Conservation (phyloP, 2,888 invertebrate species). For the Drosophila paracracens region DNA sequence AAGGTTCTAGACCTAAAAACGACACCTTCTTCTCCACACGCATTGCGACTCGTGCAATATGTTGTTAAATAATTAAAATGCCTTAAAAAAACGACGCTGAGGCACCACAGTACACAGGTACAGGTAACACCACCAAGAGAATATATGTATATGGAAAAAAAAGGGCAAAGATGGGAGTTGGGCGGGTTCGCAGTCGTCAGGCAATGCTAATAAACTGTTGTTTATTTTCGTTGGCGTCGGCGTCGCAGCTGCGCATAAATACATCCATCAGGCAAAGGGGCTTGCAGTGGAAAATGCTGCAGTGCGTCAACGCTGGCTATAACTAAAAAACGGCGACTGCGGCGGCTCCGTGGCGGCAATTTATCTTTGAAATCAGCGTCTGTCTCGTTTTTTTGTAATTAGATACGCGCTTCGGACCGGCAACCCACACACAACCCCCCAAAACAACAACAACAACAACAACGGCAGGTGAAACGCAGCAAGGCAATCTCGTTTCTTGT, state of each 20-base stretch:
- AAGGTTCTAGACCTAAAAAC: conserved; percentile 67
- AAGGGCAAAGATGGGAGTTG: conserved; percentile 17
- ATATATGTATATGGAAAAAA: neutral
- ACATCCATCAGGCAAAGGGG: conserved; percentile 65
- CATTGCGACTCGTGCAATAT: conserved; percentile 53
- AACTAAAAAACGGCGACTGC: conserved; percentile 1
- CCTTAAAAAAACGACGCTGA: conserved; percentile 36
- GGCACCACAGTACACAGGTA: neutral
- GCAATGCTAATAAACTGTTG: conserved; percentile 75
- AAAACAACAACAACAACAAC: conserved; percentile 6
- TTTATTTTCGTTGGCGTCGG: conserved; percentile 68
- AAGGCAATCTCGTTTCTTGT: conserved; percentile 57
- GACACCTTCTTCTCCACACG: conserved; percentile 54
- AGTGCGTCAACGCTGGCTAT: conserved; percentile 28
- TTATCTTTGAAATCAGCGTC: conserved; percentile 80
- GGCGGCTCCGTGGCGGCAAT: conserved; percentile 65
- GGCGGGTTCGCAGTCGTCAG: conserved; percentile 29
- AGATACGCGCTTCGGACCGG: conserved; percentile 65
- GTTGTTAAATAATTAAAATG: conserved; percentile 80
- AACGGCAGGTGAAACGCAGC: conserved; percentile 51
- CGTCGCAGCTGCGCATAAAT: conserved; percentile 67
- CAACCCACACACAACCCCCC: conserved; percentile 67
- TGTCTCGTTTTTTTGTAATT: conserved; percentile 76
- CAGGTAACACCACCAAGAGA: neutral
- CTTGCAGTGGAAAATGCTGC: conserved; percentile 32